Percentiles rank a stretch among this genome's conserved stretches.
These are phyloP conservation scores for Andrena camellia DNA, from an alignment of 2,888 invertebrate genomes.

Conservation along the genomic window DNA sequence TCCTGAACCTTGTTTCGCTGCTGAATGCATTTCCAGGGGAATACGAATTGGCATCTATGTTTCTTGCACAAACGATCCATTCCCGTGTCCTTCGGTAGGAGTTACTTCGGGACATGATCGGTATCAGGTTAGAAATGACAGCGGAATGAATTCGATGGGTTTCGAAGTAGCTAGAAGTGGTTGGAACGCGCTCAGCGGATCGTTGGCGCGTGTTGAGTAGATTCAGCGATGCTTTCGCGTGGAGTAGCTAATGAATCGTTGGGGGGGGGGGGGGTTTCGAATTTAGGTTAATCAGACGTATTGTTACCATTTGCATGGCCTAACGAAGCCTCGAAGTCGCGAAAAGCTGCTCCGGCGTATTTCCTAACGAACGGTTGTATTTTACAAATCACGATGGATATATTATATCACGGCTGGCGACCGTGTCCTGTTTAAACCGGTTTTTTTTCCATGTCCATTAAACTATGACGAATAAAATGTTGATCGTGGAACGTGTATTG, in stretches of 20 bases:
- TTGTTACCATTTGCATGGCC: constrained; percentile 44
- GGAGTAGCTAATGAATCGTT: constrained; percentile 45
- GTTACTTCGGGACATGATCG: background rate
- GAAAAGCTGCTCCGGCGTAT: constrained; percentile 7
- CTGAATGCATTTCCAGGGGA: constrained; percentile 32
- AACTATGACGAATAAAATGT: constrained; percentile 49
- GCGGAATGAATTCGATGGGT: background rate
- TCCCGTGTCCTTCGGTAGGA: background rate
- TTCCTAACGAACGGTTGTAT: constrained; percentile 33
- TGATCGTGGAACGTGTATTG: background rate
- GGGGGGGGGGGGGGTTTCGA: constrained; percentile 7
- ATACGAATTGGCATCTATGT: background rate
- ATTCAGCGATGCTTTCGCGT: constrained; percentile 39
- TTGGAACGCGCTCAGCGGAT: constrained; percentile 3
- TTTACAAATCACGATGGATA: constrained; percentile 21
- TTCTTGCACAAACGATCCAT: background rate
- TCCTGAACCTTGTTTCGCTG: constrained; percentile 5
- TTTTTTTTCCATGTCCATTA: constrained; percentile 46
- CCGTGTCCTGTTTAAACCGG: constrained; percentile 29
- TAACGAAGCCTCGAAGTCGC: constrained; percentile 35
- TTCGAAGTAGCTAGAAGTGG: background rate
- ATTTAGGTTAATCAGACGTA: constrained; percentile 54
- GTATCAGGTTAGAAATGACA: background rate
- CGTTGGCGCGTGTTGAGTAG: constrained; percentile 27
- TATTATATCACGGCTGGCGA: background rate